Conservation (phyloP, 2,797 vertebrate species). For the Sciurus vulgaris region DNA sequence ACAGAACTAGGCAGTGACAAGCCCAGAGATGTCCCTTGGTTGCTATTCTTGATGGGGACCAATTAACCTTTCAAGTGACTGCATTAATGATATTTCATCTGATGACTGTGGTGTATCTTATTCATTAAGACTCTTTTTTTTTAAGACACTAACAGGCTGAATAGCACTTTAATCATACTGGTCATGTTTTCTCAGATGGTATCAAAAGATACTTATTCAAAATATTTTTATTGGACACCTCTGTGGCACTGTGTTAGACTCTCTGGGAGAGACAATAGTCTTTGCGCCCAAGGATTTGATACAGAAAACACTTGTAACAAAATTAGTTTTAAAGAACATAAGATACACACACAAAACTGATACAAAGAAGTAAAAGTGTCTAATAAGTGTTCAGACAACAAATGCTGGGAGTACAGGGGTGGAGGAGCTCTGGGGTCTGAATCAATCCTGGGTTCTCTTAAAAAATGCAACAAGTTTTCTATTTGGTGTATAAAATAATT, state of each 20-base stretch:
- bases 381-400: neutral
- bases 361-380: conserved; percentile 18
- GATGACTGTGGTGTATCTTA: neutral
- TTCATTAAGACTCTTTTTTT: neutral
- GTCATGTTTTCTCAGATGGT: neutral
- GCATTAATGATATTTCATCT: neutral
- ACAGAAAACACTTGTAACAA: conserved; percentile 57
- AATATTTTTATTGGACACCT: conserved; percentile 45
- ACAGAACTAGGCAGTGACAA: neutral
- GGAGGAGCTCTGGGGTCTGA: neutral
- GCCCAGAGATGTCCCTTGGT: neutral
- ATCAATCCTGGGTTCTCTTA: neutral
- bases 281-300: conserved; percentile 37
- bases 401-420: neutral
- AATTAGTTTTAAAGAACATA: conserved; percentile 17
- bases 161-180: neutral
- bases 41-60: neutral
- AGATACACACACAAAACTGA: neutral
- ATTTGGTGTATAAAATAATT: neutral
- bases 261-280: neutral
- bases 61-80: neutral
- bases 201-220: neutral
- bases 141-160: neutral
- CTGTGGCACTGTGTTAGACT: neutral
- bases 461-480: conserved; percentile 18